These are phyloP conservation scores for Pogonocichla stellata DNA, from an alignment of 2,113 vertebrate species.

Conservation along the genomic window DNA sequence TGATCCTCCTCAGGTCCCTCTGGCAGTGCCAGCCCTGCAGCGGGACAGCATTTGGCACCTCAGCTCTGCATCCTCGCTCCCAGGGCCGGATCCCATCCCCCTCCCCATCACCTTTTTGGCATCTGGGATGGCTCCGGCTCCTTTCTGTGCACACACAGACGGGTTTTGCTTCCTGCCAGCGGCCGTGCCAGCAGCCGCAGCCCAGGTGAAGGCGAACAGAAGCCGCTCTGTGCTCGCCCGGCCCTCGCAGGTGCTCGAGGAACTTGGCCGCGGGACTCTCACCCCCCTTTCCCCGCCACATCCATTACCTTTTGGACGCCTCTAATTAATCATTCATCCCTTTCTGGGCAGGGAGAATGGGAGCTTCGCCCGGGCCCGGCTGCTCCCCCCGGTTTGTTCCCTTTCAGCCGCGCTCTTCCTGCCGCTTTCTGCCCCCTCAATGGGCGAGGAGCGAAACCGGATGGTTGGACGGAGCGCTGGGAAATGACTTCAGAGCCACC, in stretches of 20 bases:
- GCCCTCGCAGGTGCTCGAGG: slow-evolving; percentile 76
- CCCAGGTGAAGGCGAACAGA: slow-evolving; percentile 74
- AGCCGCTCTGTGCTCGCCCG: slow-evolving; percentile 61
- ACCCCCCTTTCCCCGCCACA: slow-evolving; percentile 67
- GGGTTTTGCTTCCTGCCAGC: neutral
- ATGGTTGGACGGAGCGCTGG: slow-evolving; percentile 82
- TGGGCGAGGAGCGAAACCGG: slow-evolving; percentile 83
- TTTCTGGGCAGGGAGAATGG: slow-evolving; percentile 75
- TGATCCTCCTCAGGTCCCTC: neutral
- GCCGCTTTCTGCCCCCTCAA: slow-evolving; percentile 89
- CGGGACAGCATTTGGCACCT: neutral
- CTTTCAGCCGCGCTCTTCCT: slow-evolving; percentile 88
- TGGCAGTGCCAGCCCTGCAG: neutral
- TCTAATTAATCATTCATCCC: slow-evolving; percentile 79
- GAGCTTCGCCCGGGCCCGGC: slow-evolving; percentile 71
- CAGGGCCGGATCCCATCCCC: neutral
- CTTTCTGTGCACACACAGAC: neutral
- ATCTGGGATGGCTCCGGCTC: neutral
- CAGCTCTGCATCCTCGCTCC: neutral
- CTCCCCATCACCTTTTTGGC: neutral
- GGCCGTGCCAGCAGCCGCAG: slow-evolving; percentile 50
- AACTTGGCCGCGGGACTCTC: slow-evolving; percentile 57
- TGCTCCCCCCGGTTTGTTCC: slow-evolving; percentile 76
- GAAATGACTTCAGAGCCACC: slow-evolving; percentile 87
- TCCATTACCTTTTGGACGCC: slow-evolving; percentile 76